Evolutionary conservation across 2,888 invertebrate species (phyloP).

Genomic region (Asteroscopus sphinx): DNA sequence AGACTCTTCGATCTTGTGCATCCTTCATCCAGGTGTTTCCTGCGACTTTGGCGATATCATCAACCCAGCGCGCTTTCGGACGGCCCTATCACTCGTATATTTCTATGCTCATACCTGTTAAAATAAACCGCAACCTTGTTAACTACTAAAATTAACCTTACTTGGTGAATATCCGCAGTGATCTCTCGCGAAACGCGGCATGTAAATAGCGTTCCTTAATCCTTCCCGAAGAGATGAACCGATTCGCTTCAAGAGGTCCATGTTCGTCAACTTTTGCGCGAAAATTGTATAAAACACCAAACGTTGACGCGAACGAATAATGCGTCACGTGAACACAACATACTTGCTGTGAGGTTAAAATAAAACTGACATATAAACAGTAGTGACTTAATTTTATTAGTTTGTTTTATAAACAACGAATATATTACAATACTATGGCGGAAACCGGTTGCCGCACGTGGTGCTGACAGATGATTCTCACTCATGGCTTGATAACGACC

Average conservation of each 20-base stretch:
- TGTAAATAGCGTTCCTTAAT: conserved; percentile 55
- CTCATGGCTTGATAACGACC: conserved; percentile 23
- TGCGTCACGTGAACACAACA: conserved; percentile 67
- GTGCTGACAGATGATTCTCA: conserved; percentile 21
- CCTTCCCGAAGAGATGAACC: conserved; percentile 48
- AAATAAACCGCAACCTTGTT: too few relatives aligned
- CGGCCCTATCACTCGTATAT: neutral
- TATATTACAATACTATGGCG: conserved; percentile 65
- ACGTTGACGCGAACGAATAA: conserved; percentile 46
- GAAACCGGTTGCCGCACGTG: conserved; percentile 61
- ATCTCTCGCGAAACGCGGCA: conserved; percentile 52
- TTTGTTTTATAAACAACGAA: conserved; percentile 61
- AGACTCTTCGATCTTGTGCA: too few relatives aligned
- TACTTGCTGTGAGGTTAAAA: conserved; percentile 66
- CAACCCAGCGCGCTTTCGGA: too few relatives aligned
- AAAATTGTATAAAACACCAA: conserved; percentile 51
- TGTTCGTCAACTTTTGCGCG: conserved; percentile 60
- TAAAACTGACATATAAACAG: conserved; percentile 68
- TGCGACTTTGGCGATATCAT: too few relatives aligned
- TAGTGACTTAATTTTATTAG: conserved; percentile 62
- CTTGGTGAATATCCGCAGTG: conserved; percentile 64
- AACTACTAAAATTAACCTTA: conserved; percentile 59
- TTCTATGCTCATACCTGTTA: too few relatives aligned
- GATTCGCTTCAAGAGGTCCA: conserved; percentile 56
- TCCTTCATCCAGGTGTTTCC: too few relatives aligned